Conservation (phyloP, 2,888 invertebrate genomes). For the Clivina fossor region DNA sequence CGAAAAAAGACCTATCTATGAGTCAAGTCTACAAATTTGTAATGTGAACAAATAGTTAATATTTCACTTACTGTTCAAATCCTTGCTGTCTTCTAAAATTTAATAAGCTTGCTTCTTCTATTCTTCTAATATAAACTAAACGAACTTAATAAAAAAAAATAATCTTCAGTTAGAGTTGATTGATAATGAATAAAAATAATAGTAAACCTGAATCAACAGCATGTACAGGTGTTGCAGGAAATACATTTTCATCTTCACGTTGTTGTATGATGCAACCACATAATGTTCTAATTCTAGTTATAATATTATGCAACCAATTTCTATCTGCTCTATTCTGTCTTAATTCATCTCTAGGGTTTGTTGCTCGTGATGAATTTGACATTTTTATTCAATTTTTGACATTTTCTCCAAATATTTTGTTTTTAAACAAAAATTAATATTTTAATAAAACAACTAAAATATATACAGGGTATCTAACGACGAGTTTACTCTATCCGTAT, state of each 20-base stretch:
- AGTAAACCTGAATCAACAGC: slow-evolving; percentile 27
- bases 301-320: slow-evolving; percentile 12
- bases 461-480: no score
- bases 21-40: no score
- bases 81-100: slow-evolving; percentile 7
- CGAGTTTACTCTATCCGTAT: no score
- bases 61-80: not conserved
- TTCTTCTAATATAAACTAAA: slow-evolving; percentile 27
- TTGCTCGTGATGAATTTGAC: slow-evolving; percentile 17
- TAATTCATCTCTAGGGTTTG: slow-evolving; percentile 17
- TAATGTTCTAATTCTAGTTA: slow-evolving; percentile 14
- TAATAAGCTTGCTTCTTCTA: slow-evolving; percentile 24
- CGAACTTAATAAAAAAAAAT: slow-evolving; percentile 14
- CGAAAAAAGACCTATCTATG: no score
- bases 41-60: not conserved
- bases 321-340: not conserved
- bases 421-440: no score
- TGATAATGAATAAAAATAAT: slow-evolving; percentile 1
- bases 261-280: slow-evolving; percentile 6
- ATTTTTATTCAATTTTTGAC: slow-evolving; percentile 21
- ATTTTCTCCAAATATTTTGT: no score
- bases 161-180: not conserved
- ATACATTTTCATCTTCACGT: slow-evolving; percentile 15
- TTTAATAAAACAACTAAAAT: no score
- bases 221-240: slow-evolving; percentile 12